A percentile compares a stretch with the other conserved stretches of the same genome.
Evolutionary conservation across 2,113 vertebrate genomes (phyloP).

Genomic region (Hipposideros armiger): DNA sequence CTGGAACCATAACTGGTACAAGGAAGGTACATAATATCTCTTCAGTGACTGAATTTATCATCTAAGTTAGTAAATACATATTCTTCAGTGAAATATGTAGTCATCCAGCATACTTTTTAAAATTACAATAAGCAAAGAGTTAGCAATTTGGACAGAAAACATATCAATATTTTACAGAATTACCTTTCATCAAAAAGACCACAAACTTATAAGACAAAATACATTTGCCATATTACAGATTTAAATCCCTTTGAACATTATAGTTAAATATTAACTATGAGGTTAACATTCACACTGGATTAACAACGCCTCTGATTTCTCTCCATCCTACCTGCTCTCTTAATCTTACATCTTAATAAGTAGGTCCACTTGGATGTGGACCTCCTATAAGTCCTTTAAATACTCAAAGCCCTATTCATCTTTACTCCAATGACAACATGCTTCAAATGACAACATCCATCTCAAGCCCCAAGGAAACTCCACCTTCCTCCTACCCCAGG

Average conservation of each 20-base stretch:
- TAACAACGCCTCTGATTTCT: not conserved
- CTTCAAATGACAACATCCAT: not conserved
- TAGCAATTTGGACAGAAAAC: slow-evolving; percentile 7
- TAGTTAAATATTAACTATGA: not conserved
- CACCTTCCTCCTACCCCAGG: not conserved
- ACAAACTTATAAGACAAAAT: slow-evolving; percentile 35
- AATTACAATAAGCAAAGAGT: not conserved
- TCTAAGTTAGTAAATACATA: not conserved
- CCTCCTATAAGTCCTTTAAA: not conserved
- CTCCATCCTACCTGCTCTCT: not conserved
- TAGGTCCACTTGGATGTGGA: not conserved
- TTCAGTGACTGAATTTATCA: not conserved
- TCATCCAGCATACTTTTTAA: not conserved
- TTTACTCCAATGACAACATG: not conserved
- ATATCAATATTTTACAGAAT: slow-evolving; percentile 21
- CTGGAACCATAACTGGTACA: not conserved
- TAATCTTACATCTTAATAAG: not conserved
- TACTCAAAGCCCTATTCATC: not conserved
- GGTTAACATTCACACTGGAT: not conserved
- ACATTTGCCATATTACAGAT: not conserved
- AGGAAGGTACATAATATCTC: not conserved
- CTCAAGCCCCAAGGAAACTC: not conserved
- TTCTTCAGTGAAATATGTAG: not conserved
- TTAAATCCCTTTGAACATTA: not conserved
- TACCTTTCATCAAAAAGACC: slow-evolving; percentile 18